Base-by-base conservation (phyloP, 2,888 invertebrate genomes). In the Callyntrura sp. region DNA sequence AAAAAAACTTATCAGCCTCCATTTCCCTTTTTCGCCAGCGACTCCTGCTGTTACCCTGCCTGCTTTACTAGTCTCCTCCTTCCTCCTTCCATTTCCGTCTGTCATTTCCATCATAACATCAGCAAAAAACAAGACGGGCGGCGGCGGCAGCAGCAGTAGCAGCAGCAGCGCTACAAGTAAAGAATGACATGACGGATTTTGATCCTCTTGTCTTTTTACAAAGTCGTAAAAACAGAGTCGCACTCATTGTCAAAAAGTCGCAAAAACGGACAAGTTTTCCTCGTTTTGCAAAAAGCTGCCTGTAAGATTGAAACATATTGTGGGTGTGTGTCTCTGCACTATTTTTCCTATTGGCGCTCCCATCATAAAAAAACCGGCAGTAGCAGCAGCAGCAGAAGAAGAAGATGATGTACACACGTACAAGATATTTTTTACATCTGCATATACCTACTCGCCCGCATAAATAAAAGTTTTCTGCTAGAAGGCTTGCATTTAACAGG, bases 181-280 rank as follows among this genome's bases (percentile, higher is more conserved):
- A 57, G 20, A 57, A 3, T 65, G 65, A 65, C 65, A 65, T n/a
- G n/a, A n/a, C 2, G 65, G 28, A 65, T 28, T 65, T 65, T 65
- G 9, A 12, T 28, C 65, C 9, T 14, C 65, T 17, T 25, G 25
- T 65, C 65, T n/a, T 65, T 84, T 70, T 70, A 70, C 55, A 68
- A 83, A 83, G 83, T 84, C 84, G 70, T 84, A 84, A 84, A 84
- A 82, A 62, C 62, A 25, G 28, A 83, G 25, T 45, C 65, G 51
- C 25, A 28, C 14, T 28, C 17, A 62, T 12, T 14, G 25, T 35
- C 9, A 43, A 51, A 35, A 43, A 20, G 55, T 62, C 35, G 17
- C 81, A 20, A n/a, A 65, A 60, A 65, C 65, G 14, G n/a, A n/a
- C n/a, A n/a, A n/a, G n/a, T 28, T 65, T 65, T 65, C 35, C 35